These are phyloP conservation scores for Chaetura pelagica DNA, from an alignment of 2,113 vertebrate genomes.

Conservation along the genomic window DNA sequence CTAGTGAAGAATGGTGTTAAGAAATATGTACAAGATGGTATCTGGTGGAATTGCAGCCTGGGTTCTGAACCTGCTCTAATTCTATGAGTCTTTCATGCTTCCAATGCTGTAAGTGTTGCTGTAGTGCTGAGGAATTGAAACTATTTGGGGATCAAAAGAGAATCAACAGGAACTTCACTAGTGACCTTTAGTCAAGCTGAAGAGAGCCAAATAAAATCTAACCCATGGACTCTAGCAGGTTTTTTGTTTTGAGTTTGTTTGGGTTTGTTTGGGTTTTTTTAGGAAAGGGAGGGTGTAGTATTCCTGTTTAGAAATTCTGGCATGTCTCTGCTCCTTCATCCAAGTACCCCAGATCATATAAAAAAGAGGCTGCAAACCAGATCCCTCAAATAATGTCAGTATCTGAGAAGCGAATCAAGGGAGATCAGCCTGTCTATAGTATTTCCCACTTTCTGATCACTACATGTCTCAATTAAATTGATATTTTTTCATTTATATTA, in stretches of 20 bases:
- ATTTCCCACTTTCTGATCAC: not conserved
- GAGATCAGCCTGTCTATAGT: not conserved
- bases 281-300: too few relatives aligned
- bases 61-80: not conserved
- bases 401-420: not conserved
- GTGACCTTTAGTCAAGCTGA: not conserved
- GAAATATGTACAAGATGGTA: not conserved
- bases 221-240: not conserved
- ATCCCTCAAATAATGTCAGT: not conserved
- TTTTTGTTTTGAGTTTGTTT: not conserved
- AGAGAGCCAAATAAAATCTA: not conserved
- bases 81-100: not conserved
- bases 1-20: not conserved
- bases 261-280: too few relatives aligned
- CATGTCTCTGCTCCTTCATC: not conserved
- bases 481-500: not conserved
- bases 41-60: not conserved
- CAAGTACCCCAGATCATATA: not conserved
- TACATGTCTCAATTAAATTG: not conserved
- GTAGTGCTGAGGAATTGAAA: not conserved
- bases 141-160: not conserved
- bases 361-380: not conserved
- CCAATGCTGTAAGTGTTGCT: not conserved
- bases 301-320: not conserved
- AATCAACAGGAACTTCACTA: not conserved